Base-by-base conservation (phyloP, 2,113 vertebrate genomes). In the Typhlomys cinereus region DNA sequence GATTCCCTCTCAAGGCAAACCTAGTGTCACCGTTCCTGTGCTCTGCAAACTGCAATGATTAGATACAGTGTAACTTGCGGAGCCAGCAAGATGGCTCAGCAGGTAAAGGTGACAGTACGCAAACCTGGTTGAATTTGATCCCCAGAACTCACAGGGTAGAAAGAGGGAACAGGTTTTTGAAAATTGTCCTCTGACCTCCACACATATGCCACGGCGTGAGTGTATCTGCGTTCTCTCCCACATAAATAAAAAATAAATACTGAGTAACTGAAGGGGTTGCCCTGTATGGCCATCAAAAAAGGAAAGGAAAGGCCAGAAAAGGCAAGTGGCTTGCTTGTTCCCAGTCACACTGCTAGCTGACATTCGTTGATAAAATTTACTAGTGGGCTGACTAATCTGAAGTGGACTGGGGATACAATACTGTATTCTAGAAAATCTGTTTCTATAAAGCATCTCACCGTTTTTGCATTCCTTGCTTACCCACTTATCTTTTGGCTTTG, bases 291-390 rank as follows among this genome's bases (percentile, higher is more conserved):
- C n/a, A 36, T 31, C 7, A 27, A 39, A n/a, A 66, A 59, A 13
- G 29, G 23, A 81, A 41, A 64, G 25, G 3, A 46, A 85, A 82
- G 85, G 36, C 71, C 85, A 94, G 67, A 71, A 81, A 71, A 89
- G 85, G 54, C 27, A 41, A 71, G 46, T 36, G 73, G 48, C 82
- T 67, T 85, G 36, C 82, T 67, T 85, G 36, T 15, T 34, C 54
- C 46, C 69, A 52, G 67, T 78, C 85, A 64, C 62, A 88, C n/a
- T 74, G 52, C 25, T 36, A 59, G 17, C 1, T 23, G 79, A 21
- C 7, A n/a, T 41, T 39, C 89, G 17, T 20, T 7, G 4, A n/a
- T 27, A 73, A 3, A 59, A 25, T 15, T 44, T 69, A 71, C 50
- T 44, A n/a, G n/a, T n/a, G n/a, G 50, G 44, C 34, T 27, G 57